These are phyloP conservation scores for Dasypus novemcinctus DNA, from an alignment of 2,113 vertebrate species.

Conservation along the genomic window DNA sequence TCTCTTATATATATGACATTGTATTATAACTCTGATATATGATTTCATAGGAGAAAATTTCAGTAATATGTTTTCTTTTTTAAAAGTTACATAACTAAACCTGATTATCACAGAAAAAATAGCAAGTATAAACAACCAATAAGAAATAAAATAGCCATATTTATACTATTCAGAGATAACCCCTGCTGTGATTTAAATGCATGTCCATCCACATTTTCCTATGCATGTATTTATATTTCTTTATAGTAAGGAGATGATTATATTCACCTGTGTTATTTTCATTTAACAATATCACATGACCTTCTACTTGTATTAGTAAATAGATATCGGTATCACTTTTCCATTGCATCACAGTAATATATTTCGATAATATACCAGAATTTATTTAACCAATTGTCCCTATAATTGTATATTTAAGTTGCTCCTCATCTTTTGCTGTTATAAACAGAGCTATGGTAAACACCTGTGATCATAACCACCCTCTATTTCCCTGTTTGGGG, in stretches of 20 bases:
- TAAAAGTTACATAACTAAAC: not conserved
- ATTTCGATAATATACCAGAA: conserved; percentile 7
- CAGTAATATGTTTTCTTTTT: not conserved
- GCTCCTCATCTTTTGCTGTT: not conserved
- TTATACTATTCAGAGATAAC: not conserved
- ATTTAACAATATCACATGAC: not conserved
- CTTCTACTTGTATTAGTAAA: not conserved
- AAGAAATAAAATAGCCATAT: not conserved
- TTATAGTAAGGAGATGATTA: not conserved
- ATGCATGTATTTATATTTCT: not conserved
- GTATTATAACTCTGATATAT: not conserved
- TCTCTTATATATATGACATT: not conserved
- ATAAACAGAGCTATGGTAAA: too few relatives aligned
- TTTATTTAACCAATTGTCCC: not conserved
- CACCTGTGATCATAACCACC: not conserved
- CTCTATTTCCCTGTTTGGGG: not conserved
- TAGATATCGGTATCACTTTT: not conserved
- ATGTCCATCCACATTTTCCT: not conserved
- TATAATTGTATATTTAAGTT: not conserved
- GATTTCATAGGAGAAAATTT: not conserved
- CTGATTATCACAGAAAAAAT: not conserved
- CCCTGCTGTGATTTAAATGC: not conserved
- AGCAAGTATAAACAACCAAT: not conserved
- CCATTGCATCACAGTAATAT: not conserved
- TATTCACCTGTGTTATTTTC: not conserved